Evolutionary conservation across 2,888 invertebrate species (phyloP), one percentile per base, ranked within the genome.

Genomic region (Unio delphinus): DNA sequence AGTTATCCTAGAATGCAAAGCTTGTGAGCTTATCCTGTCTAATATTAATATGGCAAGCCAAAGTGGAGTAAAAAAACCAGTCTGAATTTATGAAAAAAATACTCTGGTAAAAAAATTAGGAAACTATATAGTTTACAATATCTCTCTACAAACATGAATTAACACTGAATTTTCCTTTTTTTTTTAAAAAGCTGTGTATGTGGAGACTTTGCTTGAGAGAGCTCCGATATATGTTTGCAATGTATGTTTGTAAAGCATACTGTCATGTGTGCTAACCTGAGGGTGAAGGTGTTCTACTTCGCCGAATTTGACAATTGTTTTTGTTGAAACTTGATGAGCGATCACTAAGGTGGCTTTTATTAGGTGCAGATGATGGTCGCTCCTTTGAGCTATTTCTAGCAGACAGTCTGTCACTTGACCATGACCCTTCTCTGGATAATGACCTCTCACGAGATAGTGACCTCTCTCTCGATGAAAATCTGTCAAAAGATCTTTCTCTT

Each of bases 221-320:
- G 45, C 11, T 11, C 45, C 45, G 0, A 45, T 3, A 45, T 3
- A 45, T 45, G 45, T 45, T 45, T 45, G 15, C 15, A 15, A 23
- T 23, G 23, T 23, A 23, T 23, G 23, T 23, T 23, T 11, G 3
- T 45, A 15, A 45, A 45, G 45, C 11, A 45, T 30, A 20, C 57
- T 57, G 28, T 64, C 15, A 26, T 63, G 18, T n/a, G 61, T 11
- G 6, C 62, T 63, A 65, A 83, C 85, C 83, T 74, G 83, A 76
- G 20, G 85, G 84, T 30, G 85, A 80, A 1, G 80, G 80, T 23
- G 80, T 82, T 17, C 86, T 86, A 28, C 82, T 80, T 11, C 84
- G 75, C 72, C 83, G 84, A 60, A 76, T 74, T 57, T 75, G 73
- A 28, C 73, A 67, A 64, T 67, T 73, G 62, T 72, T 78, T 68